These are phyloP conservation scores for Numenius phaeopus DNA, from an alignment of 2,797 vertebrate species.

Conservation along the genomic window DNA sequence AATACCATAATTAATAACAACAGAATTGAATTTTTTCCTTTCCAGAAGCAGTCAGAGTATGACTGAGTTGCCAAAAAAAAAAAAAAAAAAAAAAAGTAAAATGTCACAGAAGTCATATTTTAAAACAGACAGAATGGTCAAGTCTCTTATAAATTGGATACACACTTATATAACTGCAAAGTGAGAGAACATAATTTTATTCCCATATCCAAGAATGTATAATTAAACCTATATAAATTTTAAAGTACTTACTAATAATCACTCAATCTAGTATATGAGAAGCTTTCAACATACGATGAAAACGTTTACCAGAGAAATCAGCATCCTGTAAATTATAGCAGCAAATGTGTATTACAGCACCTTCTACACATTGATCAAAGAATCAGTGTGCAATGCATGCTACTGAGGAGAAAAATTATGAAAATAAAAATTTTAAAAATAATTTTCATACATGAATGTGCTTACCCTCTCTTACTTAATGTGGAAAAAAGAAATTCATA, in stretches of 20 bases:
- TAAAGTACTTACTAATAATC: not conserved
- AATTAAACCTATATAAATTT: not conserved
- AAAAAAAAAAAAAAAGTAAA: not conserved
- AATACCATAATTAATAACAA: not conserved
- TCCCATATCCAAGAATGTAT: not conserved
- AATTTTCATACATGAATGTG: not conserved
- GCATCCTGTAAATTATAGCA: not conserved
- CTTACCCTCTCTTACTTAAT: not conserved
- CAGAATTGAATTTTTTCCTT: not conserved
- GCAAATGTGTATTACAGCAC: not conserved
- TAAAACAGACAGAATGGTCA: not conserved
- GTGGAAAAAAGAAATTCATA: not conserved
- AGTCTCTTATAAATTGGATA: not conserved
- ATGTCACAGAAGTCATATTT: not conserved
- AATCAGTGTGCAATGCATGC: not conserved
- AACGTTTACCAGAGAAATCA: not conserved
- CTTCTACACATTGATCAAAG: not conserved
- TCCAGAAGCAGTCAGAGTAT: not conserved
- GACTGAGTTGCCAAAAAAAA: not conserved
- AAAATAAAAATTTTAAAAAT: not conserved
- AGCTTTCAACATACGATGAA: not conserved
- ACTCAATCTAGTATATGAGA: not conserved
- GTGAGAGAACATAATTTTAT: not conserved
- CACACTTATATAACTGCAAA: not conserved
- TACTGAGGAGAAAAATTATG: not conserved